Evolutionary conservation across 23 tunicate genomes (phyloP).

Genomic region (Styela plicata): DNA sequence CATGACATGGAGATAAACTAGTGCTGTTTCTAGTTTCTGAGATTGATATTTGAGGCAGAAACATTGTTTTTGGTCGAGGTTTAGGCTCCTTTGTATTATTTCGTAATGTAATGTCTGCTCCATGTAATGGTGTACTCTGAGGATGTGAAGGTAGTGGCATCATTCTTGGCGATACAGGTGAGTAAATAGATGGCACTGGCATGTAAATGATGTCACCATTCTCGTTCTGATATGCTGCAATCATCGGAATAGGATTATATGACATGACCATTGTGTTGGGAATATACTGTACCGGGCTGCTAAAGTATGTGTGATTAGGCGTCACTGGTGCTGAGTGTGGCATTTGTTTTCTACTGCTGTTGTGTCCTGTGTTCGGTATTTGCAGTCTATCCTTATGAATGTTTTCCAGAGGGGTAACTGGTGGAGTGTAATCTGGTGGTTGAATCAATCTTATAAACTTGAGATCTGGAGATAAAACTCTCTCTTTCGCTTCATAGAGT

Average conservation of each 20-base stretch:
- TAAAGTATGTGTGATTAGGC: neutral
- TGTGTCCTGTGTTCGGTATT: neutral
- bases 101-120: neutral
- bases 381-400: neutral
- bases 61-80: conserved; percentile 6
- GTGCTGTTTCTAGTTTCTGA: neutral
- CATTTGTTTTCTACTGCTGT: neutral
- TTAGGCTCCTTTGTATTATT: neutral
- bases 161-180: neutral
- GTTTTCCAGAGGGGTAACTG: neutral
- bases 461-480: neutral
- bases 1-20: neutral
- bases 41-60: neutral
- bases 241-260: conserved; percentile 1
- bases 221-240: neutral
- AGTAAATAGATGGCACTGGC: neutral
- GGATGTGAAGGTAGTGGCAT: neutral
- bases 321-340: conserved; percentile 10
- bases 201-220: conserved; percentile 15
- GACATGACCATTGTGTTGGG: neutral
- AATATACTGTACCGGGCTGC: neutral
- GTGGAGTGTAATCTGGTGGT: conserved; percentile 6
- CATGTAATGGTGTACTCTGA: conserved; percentile 2
- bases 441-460: neutral
- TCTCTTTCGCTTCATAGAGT: neutral